Conservation (phyloP, 2,888 invertebrate genomes). For the Bugulina stolonifera region DNA sequence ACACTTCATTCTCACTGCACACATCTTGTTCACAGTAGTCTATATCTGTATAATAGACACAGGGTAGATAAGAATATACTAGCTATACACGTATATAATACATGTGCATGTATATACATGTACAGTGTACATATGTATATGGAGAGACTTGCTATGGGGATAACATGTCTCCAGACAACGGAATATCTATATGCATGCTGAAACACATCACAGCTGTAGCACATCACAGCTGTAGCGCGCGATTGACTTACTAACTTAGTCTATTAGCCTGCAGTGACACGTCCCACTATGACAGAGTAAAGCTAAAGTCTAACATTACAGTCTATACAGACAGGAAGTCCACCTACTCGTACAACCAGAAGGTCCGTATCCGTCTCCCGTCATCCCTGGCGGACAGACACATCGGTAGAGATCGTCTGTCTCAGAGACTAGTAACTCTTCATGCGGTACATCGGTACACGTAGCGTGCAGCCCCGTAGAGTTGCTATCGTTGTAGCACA, state of each 20-base stretch:
- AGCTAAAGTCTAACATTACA: no score
- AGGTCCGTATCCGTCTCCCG: background rate
- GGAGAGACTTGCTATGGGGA: no score
- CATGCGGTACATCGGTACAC: background rate
- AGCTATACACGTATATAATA: no score
- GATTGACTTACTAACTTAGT: no score
- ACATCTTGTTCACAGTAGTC: slow-evolving; percentile 8
- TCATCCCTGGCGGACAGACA: slow-evolving; percentile 4
- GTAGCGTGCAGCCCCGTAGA: background rate
- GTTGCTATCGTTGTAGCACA: background rate
- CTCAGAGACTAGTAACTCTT: slow-evolving; percentile 1
- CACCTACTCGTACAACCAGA: slow-evolving; percentile 10
- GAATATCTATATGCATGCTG: no score
- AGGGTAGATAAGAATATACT: background rate
- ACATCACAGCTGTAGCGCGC: no score
- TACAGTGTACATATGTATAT: no score
- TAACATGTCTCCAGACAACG: no score
- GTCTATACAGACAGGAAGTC: background rate
- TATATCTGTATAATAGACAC: slow-evolving; percentile 6
- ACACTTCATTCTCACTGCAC: background rate
- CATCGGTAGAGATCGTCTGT: background rate
- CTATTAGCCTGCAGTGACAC: no score
- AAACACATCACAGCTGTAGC: no score
- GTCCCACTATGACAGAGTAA: no score
- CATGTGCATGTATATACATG: no score